Evolutionary conservation across 2,113 vertebrate genomes (phyloP).

Genomic region (Zosterops hypoxanthus): DNA sequence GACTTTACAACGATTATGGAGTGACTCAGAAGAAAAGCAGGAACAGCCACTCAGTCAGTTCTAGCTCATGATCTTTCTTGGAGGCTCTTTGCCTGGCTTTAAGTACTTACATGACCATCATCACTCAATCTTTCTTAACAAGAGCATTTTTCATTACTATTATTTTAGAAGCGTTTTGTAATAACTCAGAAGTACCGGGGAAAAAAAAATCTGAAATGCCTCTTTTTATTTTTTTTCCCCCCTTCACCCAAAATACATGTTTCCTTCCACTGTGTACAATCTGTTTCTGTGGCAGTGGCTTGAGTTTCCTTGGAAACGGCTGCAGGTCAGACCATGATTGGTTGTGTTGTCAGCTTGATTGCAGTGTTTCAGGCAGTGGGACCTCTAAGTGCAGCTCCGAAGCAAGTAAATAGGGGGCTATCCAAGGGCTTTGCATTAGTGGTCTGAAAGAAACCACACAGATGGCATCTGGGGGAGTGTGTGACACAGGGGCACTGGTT

Average conservation of each 20-base stretch:
- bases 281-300: constrained; percentile 66
- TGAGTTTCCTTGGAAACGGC: constrained; percentile 69
- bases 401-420: constrained; percentile 54
- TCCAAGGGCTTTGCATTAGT: constrained; percentile 54
- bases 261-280: constrained; percentile 62
- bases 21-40: not conserved
- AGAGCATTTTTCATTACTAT: constrained; percentile 57
- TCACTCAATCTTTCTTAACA: constrained; percentile 58
- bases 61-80: not conserved
- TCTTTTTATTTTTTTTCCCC: not conserved
- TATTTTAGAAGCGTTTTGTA: constrained; percentile 38
- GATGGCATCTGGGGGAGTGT: constrained; percentile 27
- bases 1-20: not conserved
- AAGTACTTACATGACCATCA: constrained; percentile 44
- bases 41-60: not conserved
- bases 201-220: constrained; percentile 7
- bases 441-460: constrained; percentile 54
- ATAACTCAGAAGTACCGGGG: constrained; percentile 27
- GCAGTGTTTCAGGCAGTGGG: constrained; percentile 62
- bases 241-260: constrained; percentile 45
- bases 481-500: not conserved
- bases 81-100: not conserved
- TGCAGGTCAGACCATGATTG: constrained; percentile 69
- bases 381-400: constrained; percentile 41
- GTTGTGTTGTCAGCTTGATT: constrained; percentile 72